A percentile compares a stretch with the other conserved stretches of the same genome.
Evolutionary conservation across 2,797 vertebrate species (phyloP).

Genomic region (Choloepus didactylus): DNA sequence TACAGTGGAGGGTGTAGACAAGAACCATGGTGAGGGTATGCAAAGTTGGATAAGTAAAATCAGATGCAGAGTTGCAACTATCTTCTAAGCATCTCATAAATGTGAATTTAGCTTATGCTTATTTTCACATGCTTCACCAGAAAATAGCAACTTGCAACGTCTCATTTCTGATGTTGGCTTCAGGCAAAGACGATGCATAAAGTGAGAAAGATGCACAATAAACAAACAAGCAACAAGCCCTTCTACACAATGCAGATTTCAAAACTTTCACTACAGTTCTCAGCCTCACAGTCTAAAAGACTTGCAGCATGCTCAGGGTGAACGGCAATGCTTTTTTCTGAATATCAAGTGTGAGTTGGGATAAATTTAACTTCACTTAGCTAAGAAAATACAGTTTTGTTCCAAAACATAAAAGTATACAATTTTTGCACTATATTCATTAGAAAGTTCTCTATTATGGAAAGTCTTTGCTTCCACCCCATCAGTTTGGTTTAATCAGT

Average conservation of each 20-base stretch:
- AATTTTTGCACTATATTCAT: neutral
- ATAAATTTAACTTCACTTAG: constrained; percentile 7
- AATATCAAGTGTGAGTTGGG: constrained; percentile 18
- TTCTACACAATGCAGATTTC: constrained; percentile 25
- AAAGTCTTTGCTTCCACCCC: neutral
- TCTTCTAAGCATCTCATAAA: constrained; percentile 63
- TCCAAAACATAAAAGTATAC: neutral
- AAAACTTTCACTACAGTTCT: constrained; percentile 21
- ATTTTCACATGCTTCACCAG: constrained; percentile 74
- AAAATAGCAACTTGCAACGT: constrained; percentile 66
- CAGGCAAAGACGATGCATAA: constrained; percentile 76
- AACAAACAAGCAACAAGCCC: constrained; percentile 80
- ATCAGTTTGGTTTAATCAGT: constrained; percentile 9
- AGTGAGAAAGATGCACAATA: constrained; percentile 66
- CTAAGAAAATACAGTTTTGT: constrained; percentile 12
- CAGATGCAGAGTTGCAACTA: constrained; percentile 51
- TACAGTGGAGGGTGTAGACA: neutral
- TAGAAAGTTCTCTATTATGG: neutral
- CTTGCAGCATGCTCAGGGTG: neutral
- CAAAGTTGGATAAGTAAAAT: constrained; percentile 61
- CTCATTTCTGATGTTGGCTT: constrained; percentile 70
- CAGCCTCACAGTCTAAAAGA: neutral
- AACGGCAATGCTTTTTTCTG: neutral
- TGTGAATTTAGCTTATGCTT: constrained; percentile 69
- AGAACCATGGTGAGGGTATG: neutral